phyloP scores from a whole-genome alignment of 2,797 vertebrate genomes.

The Sebastes nivosus region DNA sequence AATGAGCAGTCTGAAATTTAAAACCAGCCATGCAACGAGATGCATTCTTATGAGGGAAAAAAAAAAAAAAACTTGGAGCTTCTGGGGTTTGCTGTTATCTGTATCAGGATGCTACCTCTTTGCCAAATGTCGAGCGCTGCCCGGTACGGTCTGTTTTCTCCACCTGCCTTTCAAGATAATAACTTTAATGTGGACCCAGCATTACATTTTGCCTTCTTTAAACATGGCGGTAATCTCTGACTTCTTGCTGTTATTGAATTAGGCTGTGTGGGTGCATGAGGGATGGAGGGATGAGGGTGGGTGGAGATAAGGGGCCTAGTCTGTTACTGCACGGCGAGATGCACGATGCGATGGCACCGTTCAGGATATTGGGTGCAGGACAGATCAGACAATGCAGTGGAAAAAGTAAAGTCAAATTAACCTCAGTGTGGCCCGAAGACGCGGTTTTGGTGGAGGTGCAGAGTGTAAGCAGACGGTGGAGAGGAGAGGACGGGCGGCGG shows the following conservation, averaged over 20 bases:
- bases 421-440: conserved; percentile 68
- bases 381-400: conserved; percentile 71
- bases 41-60: conserved; percentile 50
- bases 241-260: conserved; percentile 81
- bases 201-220: conserved; percentile 85
- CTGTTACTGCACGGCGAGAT: conserved; percentile 47
- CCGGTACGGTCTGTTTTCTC: conserved; percentile 38
- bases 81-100: conserved; percentile 67
- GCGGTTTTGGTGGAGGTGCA: conserved; percentile 55
- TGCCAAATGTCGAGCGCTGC: conserved; percentile 36
- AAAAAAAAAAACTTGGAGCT: conserved; percentile 31
- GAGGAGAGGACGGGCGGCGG: conserved; percentile 42
- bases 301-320: conserved; percentile 65
- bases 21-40: conserved; percentile 54
- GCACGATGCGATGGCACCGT: conserved; percentile 50
- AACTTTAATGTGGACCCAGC: conserved; percentile 83
- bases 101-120: conserved; percentile 57
- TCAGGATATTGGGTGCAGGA: conserved; percentile 70
- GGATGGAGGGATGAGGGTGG: conserved; percentile 62
- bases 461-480: conserved; percentile 34
- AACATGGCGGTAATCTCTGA: conserved; percentile 83
- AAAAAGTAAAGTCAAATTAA: conserved; percentile 83
- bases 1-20: conserved; percentile 50
- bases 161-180: conserved; percentile 81
- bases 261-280: conserved; percentile 57